Evolutionary conservation across 1,140 invertebrate species (phyloP).

Genomic region (Pogonomyrmex californicus): DNA sequence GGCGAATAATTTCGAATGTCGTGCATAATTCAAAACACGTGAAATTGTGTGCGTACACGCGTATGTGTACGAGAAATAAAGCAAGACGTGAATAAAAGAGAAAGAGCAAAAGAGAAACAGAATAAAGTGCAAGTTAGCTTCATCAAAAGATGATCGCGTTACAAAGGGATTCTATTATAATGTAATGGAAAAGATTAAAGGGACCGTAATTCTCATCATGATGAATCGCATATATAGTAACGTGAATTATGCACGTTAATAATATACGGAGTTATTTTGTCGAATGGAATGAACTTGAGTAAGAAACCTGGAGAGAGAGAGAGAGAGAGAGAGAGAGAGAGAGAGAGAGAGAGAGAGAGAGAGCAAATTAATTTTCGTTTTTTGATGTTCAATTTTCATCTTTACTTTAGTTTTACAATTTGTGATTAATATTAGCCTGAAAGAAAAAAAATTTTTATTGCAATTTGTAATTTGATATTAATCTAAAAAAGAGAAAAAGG

Average conservation of each 20-base stretch:
- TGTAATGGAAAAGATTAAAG: slow-evolving; percentile 58
- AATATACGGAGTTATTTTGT: neutral
- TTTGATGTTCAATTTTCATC: neutral
- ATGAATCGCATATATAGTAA: neutral
- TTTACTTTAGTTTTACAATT: neutral
- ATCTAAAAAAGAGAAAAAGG: no score
- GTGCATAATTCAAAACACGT: slow-evolving; percentile 62
- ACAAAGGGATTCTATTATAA: slow-evolving; percentile 61
- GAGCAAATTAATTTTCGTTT: neutral
- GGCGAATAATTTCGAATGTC: slow-evolving; percentile 53
- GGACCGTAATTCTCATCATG: neutral
- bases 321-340: no score
- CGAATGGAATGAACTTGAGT: neutral
- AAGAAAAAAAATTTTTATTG: no score
- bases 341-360: neutral
- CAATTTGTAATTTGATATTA: no score
- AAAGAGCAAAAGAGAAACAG: neutral
- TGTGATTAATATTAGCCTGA: neutral
- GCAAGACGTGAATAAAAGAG: neutral
- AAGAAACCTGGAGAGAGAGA: no score
- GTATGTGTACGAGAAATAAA: neutral
- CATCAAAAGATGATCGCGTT: slow-evolving; percentile 29
- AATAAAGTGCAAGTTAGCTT: neutral
- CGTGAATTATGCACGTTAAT: neutral
- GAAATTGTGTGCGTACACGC: slow-evolving; percentile 41